Conservation (phyloP, 2,797 vertebrate species). For the Spondyliosoma cantharus region DNA sequence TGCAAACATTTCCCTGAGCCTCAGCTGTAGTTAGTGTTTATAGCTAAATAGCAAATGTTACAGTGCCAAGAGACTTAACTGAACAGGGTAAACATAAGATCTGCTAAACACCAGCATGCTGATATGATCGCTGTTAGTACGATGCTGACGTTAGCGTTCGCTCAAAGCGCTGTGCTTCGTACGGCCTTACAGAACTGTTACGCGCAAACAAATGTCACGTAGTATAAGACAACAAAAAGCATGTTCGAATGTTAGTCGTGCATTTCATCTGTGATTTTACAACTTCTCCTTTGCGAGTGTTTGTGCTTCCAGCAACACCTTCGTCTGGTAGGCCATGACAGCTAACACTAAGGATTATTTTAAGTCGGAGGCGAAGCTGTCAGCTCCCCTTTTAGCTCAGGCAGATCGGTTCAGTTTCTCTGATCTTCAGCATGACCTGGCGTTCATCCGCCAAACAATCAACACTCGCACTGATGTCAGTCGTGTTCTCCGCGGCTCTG, state of each 20-base stretch:
- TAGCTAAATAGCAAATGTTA: background rate
- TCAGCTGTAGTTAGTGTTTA: background rate
- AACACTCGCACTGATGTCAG: constrained; percentile 10
- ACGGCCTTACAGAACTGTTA: too few species aligned
- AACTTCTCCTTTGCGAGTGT: background rate
- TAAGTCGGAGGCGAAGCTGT: constrained; percentile 3
- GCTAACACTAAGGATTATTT: background rate
- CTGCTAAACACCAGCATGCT: background rate
- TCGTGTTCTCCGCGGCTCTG: background rate
- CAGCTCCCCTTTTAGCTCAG: constrained; percentile 6
- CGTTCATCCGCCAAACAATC: background rate
- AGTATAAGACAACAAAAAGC: background rate
- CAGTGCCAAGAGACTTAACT: background rate
- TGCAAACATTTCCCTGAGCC: background rate
- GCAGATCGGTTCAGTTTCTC: background rate
- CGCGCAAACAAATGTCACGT: too few species aligned
- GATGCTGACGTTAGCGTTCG: background rate
- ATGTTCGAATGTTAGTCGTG: background rate
- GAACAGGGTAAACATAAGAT: background rate
- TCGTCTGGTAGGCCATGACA: background rate
- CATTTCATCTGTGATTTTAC: background rate
- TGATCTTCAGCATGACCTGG: background rate
- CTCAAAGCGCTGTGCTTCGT: too few species aligned
- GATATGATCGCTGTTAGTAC: background rate
- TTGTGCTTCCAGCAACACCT: background rate